A percentile compares a stretch with the other conserved stretches of the same genome.
Conservation (phyloP, 92 coral and sea anemone genomes). For the Virgularia gustaviana region DNA sequence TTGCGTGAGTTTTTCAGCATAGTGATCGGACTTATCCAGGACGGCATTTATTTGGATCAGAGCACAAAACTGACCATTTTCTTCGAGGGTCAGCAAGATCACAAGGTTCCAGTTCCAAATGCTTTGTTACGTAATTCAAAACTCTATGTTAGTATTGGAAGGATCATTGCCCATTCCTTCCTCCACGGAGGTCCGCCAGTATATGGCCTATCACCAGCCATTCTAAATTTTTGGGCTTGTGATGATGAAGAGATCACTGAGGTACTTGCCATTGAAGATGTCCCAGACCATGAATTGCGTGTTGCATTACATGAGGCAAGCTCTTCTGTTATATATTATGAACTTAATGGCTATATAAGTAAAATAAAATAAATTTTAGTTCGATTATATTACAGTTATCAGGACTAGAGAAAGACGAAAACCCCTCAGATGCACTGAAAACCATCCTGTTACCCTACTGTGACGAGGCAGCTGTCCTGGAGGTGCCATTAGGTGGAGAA, state of each 20-base stretch:
- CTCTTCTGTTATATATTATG: not conserved
- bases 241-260: constrained; percentile 23
- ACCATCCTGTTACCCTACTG: constrained; percentile 44
- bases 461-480: constrained; percentile 40
- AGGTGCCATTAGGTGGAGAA: constrained; percentile 25
- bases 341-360: constrained; percentile 14
- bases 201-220: constrained; percentile 44
- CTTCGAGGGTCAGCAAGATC: constrained; percentile 44
- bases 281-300: constrained; percentile 38
- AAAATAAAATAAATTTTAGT: not conserved
- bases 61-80: constrained; percentile 9
- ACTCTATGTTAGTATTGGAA: constrained; percentile 26
- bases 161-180: constrained; percentile 52
- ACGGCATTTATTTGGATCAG: constrained; percentile 39
- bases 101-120: constrained; percentile 48
- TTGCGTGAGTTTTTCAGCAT: constrained; percentile 42
- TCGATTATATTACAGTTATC: constrained; percentile 51
- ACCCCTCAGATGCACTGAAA: constrained; percentile 24
- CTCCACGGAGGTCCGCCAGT: constrained; percentile 43
- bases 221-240: constrained; percentile 29
- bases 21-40: constrained; percentile 30
- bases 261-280: constrained; percentile 34
- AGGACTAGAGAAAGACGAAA: constrained; percentile 33
- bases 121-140: constrained; percentile 23
- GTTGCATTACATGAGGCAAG: constrained; percentile 29